Evolutionary conservation across 2,888 invertebrate genomes (phyloP), one percentile per base, ranked within the genome.

Genomic region (Griposia aprilina): DNA sequence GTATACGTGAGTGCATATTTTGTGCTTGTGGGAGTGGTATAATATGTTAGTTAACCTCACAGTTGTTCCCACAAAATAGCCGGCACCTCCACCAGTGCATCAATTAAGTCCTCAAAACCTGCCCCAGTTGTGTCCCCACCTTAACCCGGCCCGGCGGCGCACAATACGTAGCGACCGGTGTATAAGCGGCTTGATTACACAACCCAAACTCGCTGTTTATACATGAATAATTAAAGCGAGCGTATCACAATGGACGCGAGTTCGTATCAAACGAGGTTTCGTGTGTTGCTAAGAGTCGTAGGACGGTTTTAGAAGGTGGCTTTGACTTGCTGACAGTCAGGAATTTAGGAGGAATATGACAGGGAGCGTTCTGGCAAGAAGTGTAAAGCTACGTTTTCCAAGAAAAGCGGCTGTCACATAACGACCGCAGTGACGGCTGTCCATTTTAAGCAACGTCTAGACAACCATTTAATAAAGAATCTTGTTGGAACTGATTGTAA

Each of bases 201-300:
- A 83, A 67, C 71, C 84, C 82, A 36, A 83, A 84, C 81, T 77
- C 80, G 20, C 76, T 89, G 89, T 90, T 90, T 90, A 88, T 76
- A 88, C 88, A 87, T 90, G 91, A 92, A 93, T 93, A 92, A 92
- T 93, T 92, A 90, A 90, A 84, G 80, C 71, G 74, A 71, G 68
- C 73, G 74, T 81, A 86, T 85, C 82, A 87, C 88, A 87, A 83
- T 87, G 78, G 66, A 74, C 50, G 57, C 45, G 74, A 67, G 65
- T 71, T 62, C 48, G 26, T 75, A 78, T 50, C 83, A 75, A 70
- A 83, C 67, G 69, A 20, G 41, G 66, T 52, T 82, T 30, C 68
- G 48, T 68, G 70, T 67, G 36, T 57, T 7, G n/a, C 55, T 10
- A 59, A 26, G 76, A n/a, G 48, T 8, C 13, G 2, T 55, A 55